Conservation (phyloP, 2,888 invertebrate species). For the Chrysolina oricalcia region DNA sequence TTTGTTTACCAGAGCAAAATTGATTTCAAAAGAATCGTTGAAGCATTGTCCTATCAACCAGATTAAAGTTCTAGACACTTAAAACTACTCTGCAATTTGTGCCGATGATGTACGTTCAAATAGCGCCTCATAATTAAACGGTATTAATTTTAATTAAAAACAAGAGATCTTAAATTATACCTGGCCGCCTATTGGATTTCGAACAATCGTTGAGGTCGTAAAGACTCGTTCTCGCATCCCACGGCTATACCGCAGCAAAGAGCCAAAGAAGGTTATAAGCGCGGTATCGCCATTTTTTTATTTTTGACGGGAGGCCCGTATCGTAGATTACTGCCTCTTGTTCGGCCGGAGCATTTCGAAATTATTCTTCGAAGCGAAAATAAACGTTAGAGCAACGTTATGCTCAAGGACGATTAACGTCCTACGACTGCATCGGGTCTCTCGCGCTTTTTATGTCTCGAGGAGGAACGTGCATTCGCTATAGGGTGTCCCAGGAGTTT, state of each 20-base stretch:
- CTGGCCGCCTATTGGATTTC: conserved; percentile 50
- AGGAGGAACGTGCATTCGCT: too few species aligned
- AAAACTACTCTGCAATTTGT: conserved; percentile 7
- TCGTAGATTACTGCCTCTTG: neutral
- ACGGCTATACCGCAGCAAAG: neutral
- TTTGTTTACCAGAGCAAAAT: neutral
- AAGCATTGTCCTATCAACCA: too few species aligned
- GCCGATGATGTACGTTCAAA: conserved; percentile 4
- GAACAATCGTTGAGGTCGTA: conserved; percentile 49
- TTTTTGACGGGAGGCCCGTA: neutral
- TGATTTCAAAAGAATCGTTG: too few species aligned
- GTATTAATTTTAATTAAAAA: conserved; percentile 46
- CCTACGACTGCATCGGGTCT: conserved; percentile 7
- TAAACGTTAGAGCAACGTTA: neutral
- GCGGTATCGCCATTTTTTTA: neutral
- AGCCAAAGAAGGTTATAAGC: neutral
- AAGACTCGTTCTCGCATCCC: conserved; percentile 28
- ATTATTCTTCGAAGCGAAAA: conserved; percentile 1
- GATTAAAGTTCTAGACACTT: neutral
- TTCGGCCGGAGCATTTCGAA: conserved; percentile 8
- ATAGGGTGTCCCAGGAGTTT: too few species aligned
- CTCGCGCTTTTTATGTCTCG: too few species aligned
- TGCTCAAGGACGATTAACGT: conserved; percentile 27
- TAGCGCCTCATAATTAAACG: conserved; percentile 14
- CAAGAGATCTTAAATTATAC: conserved; percentile 51